A percentile compares a stretch with the other conserved stretches of the same genome.
Conservation (phyloP, 2,888 invertebrate genomes). For the Hermaeophaga mercurialis region DNA sequence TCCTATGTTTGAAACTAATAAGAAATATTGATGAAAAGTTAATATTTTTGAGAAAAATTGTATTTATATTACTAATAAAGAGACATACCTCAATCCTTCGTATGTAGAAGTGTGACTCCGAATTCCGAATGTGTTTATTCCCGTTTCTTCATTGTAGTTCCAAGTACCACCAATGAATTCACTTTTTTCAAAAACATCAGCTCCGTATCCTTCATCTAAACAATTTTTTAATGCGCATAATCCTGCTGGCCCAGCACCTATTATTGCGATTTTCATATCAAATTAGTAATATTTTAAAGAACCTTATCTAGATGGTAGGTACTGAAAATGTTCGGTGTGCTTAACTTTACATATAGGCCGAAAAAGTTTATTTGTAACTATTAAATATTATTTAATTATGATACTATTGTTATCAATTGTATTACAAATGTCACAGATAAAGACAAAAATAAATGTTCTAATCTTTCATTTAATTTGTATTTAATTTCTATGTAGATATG, state of each 20-base stretch:
- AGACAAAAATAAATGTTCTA: no score
- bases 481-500: no score
- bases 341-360: background rate
- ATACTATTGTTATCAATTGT: no score
- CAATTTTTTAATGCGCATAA: slow-evolving; percentile 41
- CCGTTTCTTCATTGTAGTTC: slow-evolving; percentile 69
- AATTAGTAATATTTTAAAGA: no score
- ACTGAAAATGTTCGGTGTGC: background rate
- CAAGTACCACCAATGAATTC: slow-evolving; percentile 79
- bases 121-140: slow-evolving; percentile 68
- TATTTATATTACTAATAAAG: background rate
- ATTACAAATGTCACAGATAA: no score
- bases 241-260: slow-evolving; percentile 46
- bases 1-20: no score
- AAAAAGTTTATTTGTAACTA: no score
- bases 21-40: no score
- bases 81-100: slow-evolving; percentile 67
- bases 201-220: slow-evolving; percentile 58
- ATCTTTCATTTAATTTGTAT: no score
- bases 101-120: slow-evolving; percentile 83
- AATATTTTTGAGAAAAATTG: no score
- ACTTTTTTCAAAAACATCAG: slow-evolving; percentile 72
- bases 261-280: slow-evolving; percentile 46
- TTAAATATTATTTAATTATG: no score
- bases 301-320: background rate